Evolutionary conservation across 2,113 vertebrate genomes (phyloP).

Genomic region (Oceanites oceanicus): DNA sequence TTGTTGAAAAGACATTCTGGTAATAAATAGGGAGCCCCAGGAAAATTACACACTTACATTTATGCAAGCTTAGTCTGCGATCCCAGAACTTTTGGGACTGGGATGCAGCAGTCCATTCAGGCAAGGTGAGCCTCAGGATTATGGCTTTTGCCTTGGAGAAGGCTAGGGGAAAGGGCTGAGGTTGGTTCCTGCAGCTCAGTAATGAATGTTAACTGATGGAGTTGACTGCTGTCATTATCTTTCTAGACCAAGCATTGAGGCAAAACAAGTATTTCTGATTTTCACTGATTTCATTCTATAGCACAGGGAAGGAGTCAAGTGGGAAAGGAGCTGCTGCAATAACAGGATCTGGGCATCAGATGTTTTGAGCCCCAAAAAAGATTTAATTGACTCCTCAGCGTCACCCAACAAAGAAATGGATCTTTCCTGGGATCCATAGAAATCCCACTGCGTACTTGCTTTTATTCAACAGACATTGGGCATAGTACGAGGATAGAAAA

Average conservation of each 20-base stretch:
- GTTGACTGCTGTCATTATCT: not conserved
- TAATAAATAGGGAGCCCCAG: not conserved
- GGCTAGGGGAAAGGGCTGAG: not conserved
- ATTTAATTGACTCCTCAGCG: not conserved
- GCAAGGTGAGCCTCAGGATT: not conserved
- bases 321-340: constrained; percentile 12
- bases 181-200: not conserved
- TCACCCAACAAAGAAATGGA: not conserved
- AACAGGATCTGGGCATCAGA: not conserved
- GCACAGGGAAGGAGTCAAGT: not conserved
- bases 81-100: not conserved
- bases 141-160: not conserved
- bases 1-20: not conserved
- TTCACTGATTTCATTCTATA: constrained; percentile 24
- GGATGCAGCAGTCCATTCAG: not conserved
- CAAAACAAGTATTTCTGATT: constrained; percentile 30
- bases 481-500: not conserved
- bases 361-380: not conserved
- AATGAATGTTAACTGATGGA: not conserved
- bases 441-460: not conserved
- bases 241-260: not conserved
- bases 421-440: not conserved
- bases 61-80: not conserved
- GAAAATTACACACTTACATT: not conserved
- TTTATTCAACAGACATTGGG: not conserved